Evolutionary conservation across 2,797 vertebrate genomes (phyloP).

Genomic region (Hemitrygon akajei): DNA sequence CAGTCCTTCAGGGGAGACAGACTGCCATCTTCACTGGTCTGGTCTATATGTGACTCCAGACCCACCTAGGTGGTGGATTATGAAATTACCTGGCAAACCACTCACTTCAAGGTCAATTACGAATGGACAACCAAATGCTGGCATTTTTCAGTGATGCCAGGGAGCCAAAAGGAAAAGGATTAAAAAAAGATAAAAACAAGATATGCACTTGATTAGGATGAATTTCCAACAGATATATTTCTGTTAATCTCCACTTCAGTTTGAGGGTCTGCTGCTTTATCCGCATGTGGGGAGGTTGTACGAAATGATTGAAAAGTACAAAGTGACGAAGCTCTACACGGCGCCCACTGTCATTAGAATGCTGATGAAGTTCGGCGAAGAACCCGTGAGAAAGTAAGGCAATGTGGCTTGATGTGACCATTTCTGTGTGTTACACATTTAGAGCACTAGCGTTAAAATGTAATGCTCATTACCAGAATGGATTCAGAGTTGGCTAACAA

Average conservation of each 20-base stretch:
- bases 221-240: not conserved
- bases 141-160: too few species aligned
- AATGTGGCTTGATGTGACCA: not conserved
- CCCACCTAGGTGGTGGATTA: too few species aligned
- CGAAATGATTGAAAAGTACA: slow-evolving; percentile 68
- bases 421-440: not conserved
- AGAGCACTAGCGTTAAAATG: not conserved
- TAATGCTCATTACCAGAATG: not conserved
- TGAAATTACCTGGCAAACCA: too few species aligned
- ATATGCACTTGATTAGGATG: not conserved
- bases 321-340: slow-evolving; percentile 68
- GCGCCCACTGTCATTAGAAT: slow-evolving; percentile 68
- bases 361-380: slow-evolving; percentile 66
- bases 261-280: slow-evolving; percentile 63
- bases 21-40: too few species aligned
- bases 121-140: too few species aligned
- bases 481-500: too few species aligned
- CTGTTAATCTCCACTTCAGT: slow-evolving; percentile 48
- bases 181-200: not conserved
- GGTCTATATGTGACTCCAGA: too few species aligned
- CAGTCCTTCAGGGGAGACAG: too few species aligned
- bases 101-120: too few species aligned
- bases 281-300: slow-evolving; percentile 65
- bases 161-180: too few species aligned
- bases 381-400: slow-evolving; percentile 60